Base-by-base conservation (phyloP, 2,113 vertebrate genomes). In the Eubucco bourcierii region DNA sequence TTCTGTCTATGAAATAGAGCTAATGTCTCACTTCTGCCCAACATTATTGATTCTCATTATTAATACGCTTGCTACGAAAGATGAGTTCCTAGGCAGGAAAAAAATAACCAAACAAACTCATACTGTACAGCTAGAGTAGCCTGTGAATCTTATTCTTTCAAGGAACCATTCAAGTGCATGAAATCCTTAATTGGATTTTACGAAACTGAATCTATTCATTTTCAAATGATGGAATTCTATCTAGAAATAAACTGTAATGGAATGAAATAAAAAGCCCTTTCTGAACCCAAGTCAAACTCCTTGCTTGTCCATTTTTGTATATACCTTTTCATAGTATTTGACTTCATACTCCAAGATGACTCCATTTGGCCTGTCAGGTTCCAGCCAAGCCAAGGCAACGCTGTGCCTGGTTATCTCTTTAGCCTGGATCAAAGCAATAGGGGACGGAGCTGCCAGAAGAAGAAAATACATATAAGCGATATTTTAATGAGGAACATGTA, bases 291-390 rank as follows among this genome's bases (percentile, higher is more conserved):
- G 18, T 10, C n/a, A 27, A 74, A 7, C 7, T 27, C 52, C 29
- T 65, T 28, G 29, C 52, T 75, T 77, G 86, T 44, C 27, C 53
- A 9, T 87, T 95, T 94, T 33, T 64, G 25, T 92, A 65, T n/a
- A 65, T 97, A 99, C 99, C 99, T 99, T 99, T 93, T 99, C 99
- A 15, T 99, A 99, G 95, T 99, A 99, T 93, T 99, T 99, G 97
- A 99, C 98, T 97, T 99, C 99, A 15, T 99, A 99, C 87, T 99
- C 99, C 93, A 99, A 95, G 93, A 99, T 99, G 81, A 99, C 99
- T 33, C 99, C 99, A 10, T 99, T 99, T 96, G 99, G 98, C 46
- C 98, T 97, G 44, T 99, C 99, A 7, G 99, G 99, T 33, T 99
- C 98, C 93, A 99, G 97, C 99, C 99, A 99, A 64, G 98, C 97